phyloP scores from a whole-genome alignment of 30 jellyfish, hydroid and myxozoan genomes.

The Sanderia malayensis region DNA sequence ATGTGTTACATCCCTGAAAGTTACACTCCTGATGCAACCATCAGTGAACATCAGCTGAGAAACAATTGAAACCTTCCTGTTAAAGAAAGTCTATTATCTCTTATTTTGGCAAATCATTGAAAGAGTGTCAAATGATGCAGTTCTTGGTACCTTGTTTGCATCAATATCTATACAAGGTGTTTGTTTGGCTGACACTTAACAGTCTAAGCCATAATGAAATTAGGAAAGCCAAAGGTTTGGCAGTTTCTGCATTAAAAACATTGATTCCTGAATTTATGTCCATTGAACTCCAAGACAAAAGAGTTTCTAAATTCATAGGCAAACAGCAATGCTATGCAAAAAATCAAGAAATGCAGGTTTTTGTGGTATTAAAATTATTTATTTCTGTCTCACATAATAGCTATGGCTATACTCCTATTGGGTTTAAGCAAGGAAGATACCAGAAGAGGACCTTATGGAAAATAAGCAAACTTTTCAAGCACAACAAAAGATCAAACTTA shows the following conservation, averaged over 20 bases:
- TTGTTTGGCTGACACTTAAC: neutral
- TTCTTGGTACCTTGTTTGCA: neutral
- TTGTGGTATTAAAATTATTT: neutral
- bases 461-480: neutral
- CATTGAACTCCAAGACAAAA: neutral
- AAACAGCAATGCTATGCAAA: too few species aligned
- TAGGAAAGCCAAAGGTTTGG: neutral
- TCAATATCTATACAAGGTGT: neutral
- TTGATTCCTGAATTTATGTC: neutral
- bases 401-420: neutral
- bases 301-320: neutral
- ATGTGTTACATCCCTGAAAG: neutral
- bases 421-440: slow-evolving; percentile 1
- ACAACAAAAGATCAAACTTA: neutral
- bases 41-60: neutral
- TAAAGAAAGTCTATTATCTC: neutral
- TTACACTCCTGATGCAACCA: neutral
- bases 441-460: neutral
- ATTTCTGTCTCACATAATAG: neutral
- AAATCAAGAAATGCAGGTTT: too few species aligned
- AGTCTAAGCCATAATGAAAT: neutral
- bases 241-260: neutral
- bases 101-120: neutral
- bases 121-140: neutral
- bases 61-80: neutral